Base-by-base conservation (phyloP, 1,140 invertebrate species). In the Ceratoteleas bidentatus region DNA sequence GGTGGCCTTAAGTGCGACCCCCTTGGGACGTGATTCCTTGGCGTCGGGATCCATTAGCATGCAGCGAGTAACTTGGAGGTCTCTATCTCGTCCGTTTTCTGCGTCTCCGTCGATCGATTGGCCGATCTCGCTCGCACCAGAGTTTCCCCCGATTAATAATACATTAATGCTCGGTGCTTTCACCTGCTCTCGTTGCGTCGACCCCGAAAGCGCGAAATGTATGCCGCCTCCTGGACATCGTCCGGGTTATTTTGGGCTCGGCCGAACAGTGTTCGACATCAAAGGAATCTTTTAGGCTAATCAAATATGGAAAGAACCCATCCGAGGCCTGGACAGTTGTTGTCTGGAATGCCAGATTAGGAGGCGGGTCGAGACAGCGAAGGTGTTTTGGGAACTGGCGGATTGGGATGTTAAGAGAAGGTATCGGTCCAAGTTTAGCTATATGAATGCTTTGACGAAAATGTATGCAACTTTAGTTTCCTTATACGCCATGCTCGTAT, bases 131-230 rank as follows among this genome's bases (percentile, higher is more conserved):
- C 57, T 61, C 34, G 32, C 52, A 45, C 43, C 11, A 47, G 57
- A 45, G 64, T 61, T 76, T 32, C 15, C 45, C 13, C 6, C 38
- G 53, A 77, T 77, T 69, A 77, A 77, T 77, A 69, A 77, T 77
- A 69, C 74, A 77, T 62, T 69, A 77, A 77, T 53, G 74, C 38
- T 68, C 16, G 49, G 50, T 43, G 38, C 38, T 49, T 56, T 62
- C 50, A 73, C 50, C 69, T 57, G 50, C 58, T 61, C 13, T 47
- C 40, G 34, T 32, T 8, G 58, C 33, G 9, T 13, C 13, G 13
- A n/a, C n/a, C n/a, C n/a, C n/a, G n/a, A n/a, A n/a, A 34, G 14
- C 36, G n/a, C 32, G n/a, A 50, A 74, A 76, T 76, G 11, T 68
- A 68, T 61, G 57, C 53, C 60, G 38, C 40, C 54, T 60, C 47